phyloP scores from a whole-genome alignment of 2,113 vertebrate species.

The Suricata suricatta region DNA sequence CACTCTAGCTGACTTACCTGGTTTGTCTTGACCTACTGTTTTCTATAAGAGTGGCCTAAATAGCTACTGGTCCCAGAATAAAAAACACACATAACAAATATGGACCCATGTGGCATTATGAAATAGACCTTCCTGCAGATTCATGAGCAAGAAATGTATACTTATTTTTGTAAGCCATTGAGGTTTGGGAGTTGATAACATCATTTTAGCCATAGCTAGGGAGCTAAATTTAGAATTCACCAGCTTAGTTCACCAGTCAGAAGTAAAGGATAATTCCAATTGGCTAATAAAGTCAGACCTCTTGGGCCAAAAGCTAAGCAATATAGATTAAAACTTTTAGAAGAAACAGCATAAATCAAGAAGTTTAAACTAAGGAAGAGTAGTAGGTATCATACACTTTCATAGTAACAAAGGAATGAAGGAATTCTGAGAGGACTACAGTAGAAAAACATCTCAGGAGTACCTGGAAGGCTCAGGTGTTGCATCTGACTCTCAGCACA shows the following conservation, averaged over 20 bases:
- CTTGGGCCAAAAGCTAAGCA: neutral
- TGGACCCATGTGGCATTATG: neutral
- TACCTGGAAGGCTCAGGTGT: no score
- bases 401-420: neutral
- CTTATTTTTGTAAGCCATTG: conserved; percentile 5
- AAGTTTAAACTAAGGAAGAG: neutral
- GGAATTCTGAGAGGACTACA: neutral
- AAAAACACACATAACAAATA: neutral
- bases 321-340: neutral
- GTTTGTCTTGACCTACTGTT: conserved; percentile 11
- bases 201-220: neutral
- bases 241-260: neutral
- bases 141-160: neutral
- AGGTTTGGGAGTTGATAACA: neutral
- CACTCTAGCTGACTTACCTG: neutral
- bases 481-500: no score
- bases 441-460: neutral
- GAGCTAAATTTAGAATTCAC: conserved; percentile 5
- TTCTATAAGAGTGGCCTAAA: neutral
- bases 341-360: neutral
- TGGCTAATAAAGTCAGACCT: neutral
- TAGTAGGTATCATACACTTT: neutral
- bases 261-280: neutral
- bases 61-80: neutral
- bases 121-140: neutral